These are phyloP conservation scores for Hypomesus transpacificus DNA, from an alignment of 2,113 vertebrate genomes.

Conservation along the genomic window DNA sequence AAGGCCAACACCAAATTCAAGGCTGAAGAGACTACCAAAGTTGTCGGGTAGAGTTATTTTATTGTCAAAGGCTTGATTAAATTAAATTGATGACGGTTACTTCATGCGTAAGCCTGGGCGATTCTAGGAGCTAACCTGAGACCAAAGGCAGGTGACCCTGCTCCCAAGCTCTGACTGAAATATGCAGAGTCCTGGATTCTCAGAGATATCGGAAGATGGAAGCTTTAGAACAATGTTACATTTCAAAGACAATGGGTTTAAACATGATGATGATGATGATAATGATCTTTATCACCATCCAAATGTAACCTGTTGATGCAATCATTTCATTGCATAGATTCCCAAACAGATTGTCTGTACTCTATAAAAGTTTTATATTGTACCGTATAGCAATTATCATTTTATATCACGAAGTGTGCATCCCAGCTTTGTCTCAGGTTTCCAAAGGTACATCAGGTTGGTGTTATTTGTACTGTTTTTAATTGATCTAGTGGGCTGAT, in stretches of 20 bases:
- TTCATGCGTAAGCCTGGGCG: neutral
- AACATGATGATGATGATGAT: too few relatives aligned
- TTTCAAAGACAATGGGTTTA: too few relatives aligned
- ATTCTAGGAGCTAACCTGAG: neutral
- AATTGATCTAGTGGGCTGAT: too few relatives aligned
- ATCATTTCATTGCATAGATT: constrained; percentile 48
- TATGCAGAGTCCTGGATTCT: constrained; percentile 2
- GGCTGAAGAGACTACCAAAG: constrained; percentile 55
- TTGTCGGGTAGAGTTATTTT: constrained; percentile 39
- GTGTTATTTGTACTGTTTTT: too few relatives aligned
- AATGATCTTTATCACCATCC: too few relatives aligned
- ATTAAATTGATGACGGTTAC: too few relatives aligned
- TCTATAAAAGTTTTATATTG: too few relatives aligned
- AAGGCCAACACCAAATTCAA: constrained; percentile 55
- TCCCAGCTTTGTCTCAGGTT: neutral
- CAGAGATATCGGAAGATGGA: constrained; percentile 13
- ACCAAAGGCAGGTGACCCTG: neutral
- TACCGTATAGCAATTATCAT: too few relatives aligned
- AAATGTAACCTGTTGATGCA: constrained; percentile 26
- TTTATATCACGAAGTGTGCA: neutral
- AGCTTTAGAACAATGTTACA: neutral
- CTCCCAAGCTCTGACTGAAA: neutral
- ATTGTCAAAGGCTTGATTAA: neutral
- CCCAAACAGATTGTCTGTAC: constrained; percentile 10
- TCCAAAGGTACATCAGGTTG: neutral